phyloP scores from a whole-genome alignment of 2,888 invertebrate species.

The Eueremaeus valkanovi region DNA sequence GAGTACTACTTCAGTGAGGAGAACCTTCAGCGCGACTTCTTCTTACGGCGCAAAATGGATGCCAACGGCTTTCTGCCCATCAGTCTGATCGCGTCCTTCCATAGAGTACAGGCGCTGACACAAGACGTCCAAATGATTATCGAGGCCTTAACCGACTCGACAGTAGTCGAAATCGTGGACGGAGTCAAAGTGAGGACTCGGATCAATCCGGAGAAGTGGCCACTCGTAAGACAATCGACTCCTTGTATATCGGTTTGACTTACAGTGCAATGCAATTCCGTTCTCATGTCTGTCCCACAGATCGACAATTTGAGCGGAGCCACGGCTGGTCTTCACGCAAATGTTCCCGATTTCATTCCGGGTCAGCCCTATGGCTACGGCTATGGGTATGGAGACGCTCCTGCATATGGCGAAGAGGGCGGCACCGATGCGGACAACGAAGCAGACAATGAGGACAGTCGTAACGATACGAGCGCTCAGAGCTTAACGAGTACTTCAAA shows the following conservation, averaged over 20 bases:
- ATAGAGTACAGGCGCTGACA: constrained; percentile 82
- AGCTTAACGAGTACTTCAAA: background rate
- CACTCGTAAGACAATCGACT: constrained; percentile 53
- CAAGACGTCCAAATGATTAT: constrained; percentile 76
- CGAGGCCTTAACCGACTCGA: constrained; percentile 75
- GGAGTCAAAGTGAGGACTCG: constrained; percentile 77
- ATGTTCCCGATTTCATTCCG: constrained; percentile 43
- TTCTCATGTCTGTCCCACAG: no score
- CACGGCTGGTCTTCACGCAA: constrained; percentile 39
- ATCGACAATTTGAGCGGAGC: background rate
- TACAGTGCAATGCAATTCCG: no score
- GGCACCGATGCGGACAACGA: constrained; percentile 36
- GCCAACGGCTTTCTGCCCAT: constrained; percentile 87
- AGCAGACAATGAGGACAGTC: constrained; percentile 24
- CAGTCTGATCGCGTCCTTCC: constrained; percentile 90
- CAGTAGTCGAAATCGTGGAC: constrained; percentile 70
- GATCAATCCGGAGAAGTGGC: constrained; percentile 78
- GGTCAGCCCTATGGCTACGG: constrained; percentile 41
- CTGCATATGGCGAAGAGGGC: constrained; percentile 24
- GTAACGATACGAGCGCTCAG: background rate
- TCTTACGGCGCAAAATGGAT: constrained; percentile 94
- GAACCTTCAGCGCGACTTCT: constrained; percentile 91
- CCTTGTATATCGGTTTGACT: background rate
- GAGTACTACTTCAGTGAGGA: constrained; percentile 99
- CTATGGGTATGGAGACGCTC: background rate